Evolutionary conservation across 2,797 vertebrate genomes (phyloP).

Genomic region (Melanogrammus aeglefinus): DNA sequence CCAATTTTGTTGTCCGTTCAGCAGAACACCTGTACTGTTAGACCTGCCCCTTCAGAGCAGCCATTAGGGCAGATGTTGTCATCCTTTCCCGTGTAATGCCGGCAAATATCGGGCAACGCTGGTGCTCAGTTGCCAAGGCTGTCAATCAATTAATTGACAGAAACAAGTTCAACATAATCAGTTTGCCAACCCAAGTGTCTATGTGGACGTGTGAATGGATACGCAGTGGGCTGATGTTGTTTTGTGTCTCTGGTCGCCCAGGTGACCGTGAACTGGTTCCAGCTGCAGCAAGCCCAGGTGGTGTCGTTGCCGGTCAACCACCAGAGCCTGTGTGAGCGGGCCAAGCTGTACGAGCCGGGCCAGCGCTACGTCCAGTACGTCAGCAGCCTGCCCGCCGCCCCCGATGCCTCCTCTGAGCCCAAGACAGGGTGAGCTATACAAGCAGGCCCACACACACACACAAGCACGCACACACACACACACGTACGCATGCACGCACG

Average conservation of each 20-base stretch:
- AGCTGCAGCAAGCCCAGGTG: conserved; percentile 91
- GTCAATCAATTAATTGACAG: background rate
- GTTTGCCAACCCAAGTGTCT: background rate
- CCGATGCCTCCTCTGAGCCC: conserved; percentile 7
- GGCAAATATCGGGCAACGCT: background rate
- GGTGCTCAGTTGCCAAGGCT: background rate
- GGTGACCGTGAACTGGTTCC: conserved; percentile 97
- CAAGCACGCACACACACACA: background rate
- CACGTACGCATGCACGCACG: background rate
- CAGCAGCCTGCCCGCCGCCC: conserved; percentile 79
- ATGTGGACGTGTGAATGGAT: background rate
- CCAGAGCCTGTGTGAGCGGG: conserved; percentile 89
- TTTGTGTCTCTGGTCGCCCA: conserved; percentile 42
- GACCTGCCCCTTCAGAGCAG: too few species aligned
- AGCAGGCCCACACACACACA: background rate
- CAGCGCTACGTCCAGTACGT: conserved; percentile 90
- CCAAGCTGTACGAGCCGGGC: conserved; percentile 94
- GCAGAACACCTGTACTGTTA: too few species aligned
- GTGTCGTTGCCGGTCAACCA: conserved; percentile 88
- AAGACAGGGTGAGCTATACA: conserved; percentile 62
- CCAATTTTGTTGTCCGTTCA: too few species aligned
- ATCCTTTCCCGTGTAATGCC: background rate
- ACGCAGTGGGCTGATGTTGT: background rate
- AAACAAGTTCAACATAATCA: background rate
- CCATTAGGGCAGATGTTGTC: too few species aligned